phyloP scores from a whole-genome alignment of 2,888 invertebrate genomes.

The Cistogaster globosa region DNA sequence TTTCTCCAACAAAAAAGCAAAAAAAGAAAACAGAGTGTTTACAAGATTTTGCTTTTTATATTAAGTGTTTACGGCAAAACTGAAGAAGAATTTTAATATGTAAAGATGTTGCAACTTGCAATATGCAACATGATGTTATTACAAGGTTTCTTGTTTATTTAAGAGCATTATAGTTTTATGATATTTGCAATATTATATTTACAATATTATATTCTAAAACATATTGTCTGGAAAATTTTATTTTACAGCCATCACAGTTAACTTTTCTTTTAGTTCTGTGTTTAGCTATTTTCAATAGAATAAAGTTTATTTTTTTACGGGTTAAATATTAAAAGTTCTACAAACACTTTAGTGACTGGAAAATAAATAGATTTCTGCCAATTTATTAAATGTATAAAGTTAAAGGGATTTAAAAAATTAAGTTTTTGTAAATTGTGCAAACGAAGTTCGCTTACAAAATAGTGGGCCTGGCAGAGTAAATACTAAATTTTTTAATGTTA shows the following conservation, averaged over 20 bases:
- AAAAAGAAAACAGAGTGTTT: conserved; percentile 12
- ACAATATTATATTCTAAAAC: conserved; percentile 33
- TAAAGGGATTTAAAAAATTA: too few species aligned
- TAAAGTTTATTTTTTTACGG: conserved; percentile 36
- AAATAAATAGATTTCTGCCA: conserved; percentile 8
- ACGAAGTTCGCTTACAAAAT: too few species aligned
- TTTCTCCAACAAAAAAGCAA: conserved; percentile 1
- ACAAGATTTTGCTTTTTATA: conserved; percentile 57
- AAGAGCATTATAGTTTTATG: conserved; percentile 35
- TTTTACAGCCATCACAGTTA: conserved; percentile 32
- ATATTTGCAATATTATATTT: too few species aligned
- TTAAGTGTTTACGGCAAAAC: conserved; percentile 40
- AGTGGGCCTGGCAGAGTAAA: too few species aligned
- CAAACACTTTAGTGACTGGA: conserved; percentile 14
- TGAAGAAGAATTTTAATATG: conserved; percentile 17
- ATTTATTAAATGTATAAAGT: too few species aligned
- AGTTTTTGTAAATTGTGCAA: too few species aligned
- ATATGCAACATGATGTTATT: conserved; percentile 31
- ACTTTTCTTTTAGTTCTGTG: conserved; percentile 11
- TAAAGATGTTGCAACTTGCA: conserved; percentile 47
- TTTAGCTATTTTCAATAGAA: conserved; percentile 33
- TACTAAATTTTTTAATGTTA: too few species aligned
- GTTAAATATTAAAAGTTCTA: conserved; percentile 28
- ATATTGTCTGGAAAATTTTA: conserved; percentile 57
- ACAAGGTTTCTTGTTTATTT: conserved; percentile 46